A percentile compares a stretch with the other conserved stretches of the same genome.
Conservation (phyloP, 2,888 invertebrate species). For the Hemicrepidius hirtus region DNA sequence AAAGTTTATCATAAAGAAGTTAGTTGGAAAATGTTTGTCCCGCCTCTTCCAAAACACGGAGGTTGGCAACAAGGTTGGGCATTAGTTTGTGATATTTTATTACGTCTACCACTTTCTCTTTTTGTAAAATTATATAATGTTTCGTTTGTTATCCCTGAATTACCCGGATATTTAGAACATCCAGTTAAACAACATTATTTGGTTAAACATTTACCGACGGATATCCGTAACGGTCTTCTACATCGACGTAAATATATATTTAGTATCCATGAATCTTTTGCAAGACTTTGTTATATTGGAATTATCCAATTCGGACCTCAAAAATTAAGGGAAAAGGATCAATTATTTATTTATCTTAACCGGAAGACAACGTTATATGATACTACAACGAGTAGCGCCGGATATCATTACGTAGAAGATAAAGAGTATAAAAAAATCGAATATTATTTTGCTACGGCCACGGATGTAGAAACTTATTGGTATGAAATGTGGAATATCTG, state of each 20-base stretch:
- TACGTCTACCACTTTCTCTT: conserved; percentile 82
- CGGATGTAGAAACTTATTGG: conserved; percentile 80
- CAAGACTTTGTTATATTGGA: conserved; percentile 79
- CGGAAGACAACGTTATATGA: conserved; percentile 77
- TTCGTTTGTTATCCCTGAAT: conserved; percentile 74
- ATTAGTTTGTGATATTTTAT: conserved; percentile 80
- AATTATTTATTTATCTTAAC: conserved; percentile 83
- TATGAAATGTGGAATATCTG: conserved; percentile 80
- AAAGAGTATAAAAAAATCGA: conserved; percentile 75
- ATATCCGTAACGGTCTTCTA: conserved; percentile 74
- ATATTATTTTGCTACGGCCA: conserved; percentile 75
- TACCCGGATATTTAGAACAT: conserved; percentile 78
- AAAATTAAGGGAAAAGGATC: conserved; percentile 79
- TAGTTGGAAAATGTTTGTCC: conserved; percentile 83
- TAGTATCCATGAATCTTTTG: conserved; percentile 75
- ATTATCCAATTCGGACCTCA: conserved; percentile 81
- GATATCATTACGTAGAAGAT: conserved; percentile 77
- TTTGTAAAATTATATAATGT: conserved; percentile 80
- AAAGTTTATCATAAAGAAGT: conserved; percentile 73
- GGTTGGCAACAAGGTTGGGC: conserved; percentile 81
- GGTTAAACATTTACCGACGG: conserved; percentile 76
- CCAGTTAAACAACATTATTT: conserved; percentile 80
- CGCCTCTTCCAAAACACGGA: conserved; percentile 77
- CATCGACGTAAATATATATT: conserved; percentile 76
- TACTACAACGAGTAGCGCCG: conserved; percentile 78